These are phyloP conservation scores for Argyrosomus regius DNA, from an alignment of 2,797 vertebrate species.

Conservation along the genomic window DNA sequence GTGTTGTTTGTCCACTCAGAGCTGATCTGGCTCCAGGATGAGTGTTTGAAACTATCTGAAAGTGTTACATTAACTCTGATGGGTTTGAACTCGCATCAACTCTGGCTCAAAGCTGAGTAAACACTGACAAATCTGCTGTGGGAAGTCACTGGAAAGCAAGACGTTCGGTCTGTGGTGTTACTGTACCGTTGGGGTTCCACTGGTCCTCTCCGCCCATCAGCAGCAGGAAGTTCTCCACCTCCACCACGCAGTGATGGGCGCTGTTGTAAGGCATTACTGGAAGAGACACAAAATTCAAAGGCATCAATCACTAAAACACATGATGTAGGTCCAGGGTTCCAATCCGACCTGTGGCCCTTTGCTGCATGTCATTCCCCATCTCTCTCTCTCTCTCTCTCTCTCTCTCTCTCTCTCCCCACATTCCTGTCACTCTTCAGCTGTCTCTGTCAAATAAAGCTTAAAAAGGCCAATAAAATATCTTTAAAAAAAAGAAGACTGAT, in stretches of 20 bases:
- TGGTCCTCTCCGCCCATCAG: constrained; percentile 99
- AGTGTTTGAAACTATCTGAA: constrained; percentile 51
- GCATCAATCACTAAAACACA: neutral
- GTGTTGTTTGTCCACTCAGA: constrained; percentile 73
- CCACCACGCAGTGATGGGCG: constrained; percentile 98
- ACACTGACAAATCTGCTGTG: constrained; percentile 21
- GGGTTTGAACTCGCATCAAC: constrained; percentile 47
- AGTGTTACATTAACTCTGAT: constrained; percentile 52
- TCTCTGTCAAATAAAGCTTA: too few species aligned
- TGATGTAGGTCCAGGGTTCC: neutral
- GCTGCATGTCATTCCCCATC: too few species aligned
- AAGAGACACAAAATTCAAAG: constrained; percentile 60
- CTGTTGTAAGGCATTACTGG: constrained; percentile 99
- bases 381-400: too few species aligned
- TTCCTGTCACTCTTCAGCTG: too few species aligned
- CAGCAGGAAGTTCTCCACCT: constrained; percentile 99
- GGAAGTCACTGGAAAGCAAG: constrained; percentile 22
- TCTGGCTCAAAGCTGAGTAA: neutral
- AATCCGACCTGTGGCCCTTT: too few species aligned
- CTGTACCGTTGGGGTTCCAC: constrained; percentile 99
- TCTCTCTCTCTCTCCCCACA: too few species aligned
- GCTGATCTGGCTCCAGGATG: constrained; percentile 47
- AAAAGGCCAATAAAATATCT: too few species aligned
- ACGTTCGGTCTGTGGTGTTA: constrained; percentile 50
- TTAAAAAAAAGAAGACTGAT: too few species aligned